phyloP scores from a whole-genome alignment of 1,140 invertebrate genomes.

The Parapsyche elsis region DNA sequence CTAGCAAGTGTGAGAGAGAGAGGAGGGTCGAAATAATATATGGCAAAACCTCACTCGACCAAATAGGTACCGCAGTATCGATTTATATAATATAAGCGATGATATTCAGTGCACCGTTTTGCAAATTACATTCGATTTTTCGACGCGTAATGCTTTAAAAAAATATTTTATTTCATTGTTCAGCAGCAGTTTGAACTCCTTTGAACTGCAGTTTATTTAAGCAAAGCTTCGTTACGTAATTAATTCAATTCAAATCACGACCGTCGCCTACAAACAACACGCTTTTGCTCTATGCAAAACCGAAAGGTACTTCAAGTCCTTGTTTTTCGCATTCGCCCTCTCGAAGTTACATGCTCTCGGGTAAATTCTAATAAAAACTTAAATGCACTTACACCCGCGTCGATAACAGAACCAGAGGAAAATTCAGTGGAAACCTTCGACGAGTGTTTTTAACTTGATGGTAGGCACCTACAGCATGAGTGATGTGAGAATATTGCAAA shows the following conservation, averaged over 20 bases:
- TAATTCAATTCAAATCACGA: conserved; percentile 67
- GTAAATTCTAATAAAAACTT: conserved; percentile 13
- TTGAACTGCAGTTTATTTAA: conserved; percentile 46
- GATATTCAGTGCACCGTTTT: conserved; percentile 20
- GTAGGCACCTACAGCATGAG: no score
- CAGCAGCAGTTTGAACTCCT: neutral
- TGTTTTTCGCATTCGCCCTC: conserved; percentile 21
- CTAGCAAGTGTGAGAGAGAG: neutral
- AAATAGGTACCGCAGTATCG: conserved; percentile 17
- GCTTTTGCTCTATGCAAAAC: conserved; percentile 57
- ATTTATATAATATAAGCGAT: neutral
- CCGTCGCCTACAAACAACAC: conserved; percentile 62
- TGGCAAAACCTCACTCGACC: conserved; percentile 32
- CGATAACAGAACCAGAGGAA: neutral
- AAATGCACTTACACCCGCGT: neutral
- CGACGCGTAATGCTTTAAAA: neutral
- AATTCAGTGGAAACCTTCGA: neutral
- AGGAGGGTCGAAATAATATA: conserved; percentile 21
- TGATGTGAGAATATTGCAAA: no score
- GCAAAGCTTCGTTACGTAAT: conserved; percentile 60
- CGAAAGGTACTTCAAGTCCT: conserved; percentile 8
- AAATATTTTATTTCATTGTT: no score
- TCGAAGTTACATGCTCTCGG: neutral
- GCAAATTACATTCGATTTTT: neutral
- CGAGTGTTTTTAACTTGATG: neutral